Evolutionary conservation across 2,888 invertebrate genomes (phyloP).

Genomic region (Molanna angustata): DNA sequence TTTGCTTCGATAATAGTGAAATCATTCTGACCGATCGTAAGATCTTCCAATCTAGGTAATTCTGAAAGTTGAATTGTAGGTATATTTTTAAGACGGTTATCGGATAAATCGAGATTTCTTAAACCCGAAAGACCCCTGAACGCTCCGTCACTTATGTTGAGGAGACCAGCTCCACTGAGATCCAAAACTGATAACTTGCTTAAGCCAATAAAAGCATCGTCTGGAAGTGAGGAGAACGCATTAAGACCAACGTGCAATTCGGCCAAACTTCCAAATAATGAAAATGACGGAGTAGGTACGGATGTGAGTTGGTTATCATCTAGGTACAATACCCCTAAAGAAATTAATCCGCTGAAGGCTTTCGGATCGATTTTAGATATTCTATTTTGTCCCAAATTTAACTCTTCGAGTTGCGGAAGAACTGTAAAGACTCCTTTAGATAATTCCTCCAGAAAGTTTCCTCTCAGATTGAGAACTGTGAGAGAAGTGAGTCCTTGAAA

Average conservation of each 20-base stretch:
- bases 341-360: conserved; percentile 72
- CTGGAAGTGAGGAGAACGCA: conserved; percentile 71
- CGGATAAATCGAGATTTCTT: conserved; percentile 74
- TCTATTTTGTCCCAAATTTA: conserved; percentile 82
- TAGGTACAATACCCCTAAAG: conserved; percentile 75
- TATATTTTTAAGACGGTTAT: conserved; percentile 70
- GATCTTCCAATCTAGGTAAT: conserved; percentile 72
- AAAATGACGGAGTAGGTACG: conserved; percentile 72
- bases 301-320: conserved; percentile 80
- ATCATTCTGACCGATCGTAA: conserved; percentile 80
- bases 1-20: conserved; percentile 67
- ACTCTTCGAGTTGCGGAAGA: conserved; percentile 74
- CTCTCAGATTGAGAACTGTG: conserved; percentile 76
- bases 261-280: conserved; percentile 72
- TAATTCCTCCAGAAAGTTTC: conserved; percentile 78
- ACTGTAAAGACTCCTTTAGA: conserved; percentile 72
- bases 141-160: conserved; percentile 73
- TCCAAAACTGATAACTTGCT: conserved; percentile 74
- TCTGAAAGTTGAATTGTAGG: conserved; percentile 73
- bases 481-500: conserved; percentile 75
- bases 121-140: conserved; percentile 75
- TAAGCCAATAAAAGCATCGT: conserved; percentile 75
- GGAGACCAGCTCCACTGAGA: conserved; percentile 75
- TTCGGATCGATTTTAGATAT: conserved; percentile 75
- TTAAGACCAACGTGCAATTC: conserved; percentile 84